Conservation (phyloP, 2,888 invertebrate species). For the Gymnoscelis rufifasciata region DNA sequence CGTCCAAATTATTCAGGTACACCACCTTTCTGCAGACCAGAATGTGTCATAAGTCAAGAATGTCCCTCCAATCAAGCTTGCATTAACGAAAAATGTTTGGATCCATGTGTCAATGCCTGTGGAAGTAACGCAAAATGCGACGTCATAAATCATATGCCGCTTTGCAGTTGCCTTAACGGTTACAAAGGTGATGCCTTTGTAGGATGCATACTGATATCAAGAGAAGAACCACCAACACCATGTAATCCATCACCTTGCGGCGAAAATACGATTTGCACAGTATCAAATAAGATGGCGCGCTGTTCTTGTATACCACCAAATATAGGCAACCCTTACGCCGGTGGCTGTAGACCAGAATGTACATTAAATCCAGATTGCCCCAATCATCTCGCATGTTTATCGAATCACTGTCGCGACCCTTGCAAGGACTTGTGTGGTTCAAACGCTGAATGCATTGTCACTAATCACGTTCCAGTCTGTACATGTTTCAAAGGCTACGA, state of each 20-base stretch:
- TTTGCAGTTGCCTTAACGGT: constrained; percentile 87
- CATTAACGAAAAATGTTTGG: constrained; percentile 87
- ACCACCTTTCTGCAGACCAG: constrained; percentile 89
- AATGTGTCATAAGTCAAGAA: constrained; percentile 90
- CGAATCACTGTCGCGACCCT: constrained; percentile 91
- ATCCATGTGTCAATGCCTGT: constrained; percentile 89
- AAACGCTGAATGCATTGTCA: constrained; percentile 89
- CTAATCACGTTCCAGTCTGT: constrained; percentile 90
- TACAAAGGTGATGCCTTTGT: constrained; percentile 92
- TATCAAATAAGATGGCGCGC: constrained; percentile 82
- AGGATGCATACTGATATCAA: constrained; percentile 82
- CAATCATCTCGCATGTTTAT: constrained; percentile 86
- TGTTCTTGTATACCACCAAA: constrained; percentile 94
- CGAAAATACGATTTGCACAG: constrained; percentile 88
- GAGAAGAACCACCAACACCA: constrained; percentile 73
- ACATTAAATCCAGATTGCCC: constrained; percentile 89
- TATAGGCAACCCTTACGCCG: constrained; percentile 90
- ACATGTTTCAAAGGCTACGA: constrained; percentile 86
- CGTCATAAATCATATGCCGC: constrained; percentile 88
- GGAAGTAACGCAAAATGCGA: constrained; percentile 89
- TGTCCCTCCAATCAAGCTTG: constrained; percentile 88
- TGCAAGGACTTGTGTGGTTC: constrained; percentile 90
- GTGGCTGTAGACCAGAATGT: constrained; percentile 92
- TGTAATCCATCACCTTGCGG: constrained; percentile 91
- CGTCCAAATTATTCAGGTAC: constrained; percentile 87